Base-by-base conservation (phyloP, 1,140 invertebrate genomes). In the Trichogramma pretiosum region DNA sequence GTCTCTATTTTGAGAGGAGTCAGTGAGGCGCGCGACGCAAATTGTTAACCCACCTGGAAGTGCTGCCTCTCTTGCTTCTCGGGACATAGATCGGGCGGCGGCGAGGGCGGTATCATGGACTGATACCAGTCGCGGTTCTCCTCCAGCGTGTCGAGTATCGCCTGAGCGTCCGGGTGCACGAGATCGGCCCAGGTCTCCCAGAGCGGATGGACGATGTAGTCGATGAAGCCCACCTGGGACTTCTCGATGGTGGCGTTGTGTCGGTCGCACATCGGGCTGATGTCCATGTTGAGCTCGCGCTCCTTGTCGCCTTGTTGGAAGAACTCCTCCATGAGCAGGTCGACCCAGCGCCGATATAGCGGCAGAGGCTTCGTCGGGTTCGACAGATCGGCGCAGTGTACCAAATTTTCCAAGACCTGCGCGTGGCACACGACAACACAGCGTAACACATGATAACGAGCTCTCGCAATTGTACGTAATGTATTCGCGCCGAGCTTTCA, bases 111-210 rank as follows among this genome's bases (percentile, higher is more conserved):
- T 60, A 86, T 86, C 79, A 84, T 85, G 50, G 85, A 87, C 67
- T 92, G 87, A 68, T 97, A 98, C 85, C 93, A 99, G 71, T 98
- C 93, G 39, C 96, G 80, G 70, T 99, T 99, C 68, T 98, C 91
- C 74, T 99, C 95, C 46, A 99, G 74, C 4, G 89, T 95, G 69
- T 98, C 94, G 36, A 99, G 74, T 55, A 99, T 98, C 40, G 95
- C 89, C 71, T 98, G 93, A 9, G 94, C 95, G 66, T 98, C 94
- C 0, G 96, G 96, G 73, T 98, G 92, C 2, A 99, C 96, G 23
- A 99, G 75, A 68, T 99, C 96, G 10, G 93, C 94, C 96, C 96
- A 99, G 3, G 95, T 98, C 69, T 99, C 96, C 92, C 93, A 99
- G 16, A 99, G 72, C 7, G 96, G 96, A 75, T 98, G 95, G 3